Evolutionary conservation across 2,113 vertebrate species (phyloP), one percentile per base, ranked within the genome.

Genomic region (Chiloscyllium plagiosum): DNA sequence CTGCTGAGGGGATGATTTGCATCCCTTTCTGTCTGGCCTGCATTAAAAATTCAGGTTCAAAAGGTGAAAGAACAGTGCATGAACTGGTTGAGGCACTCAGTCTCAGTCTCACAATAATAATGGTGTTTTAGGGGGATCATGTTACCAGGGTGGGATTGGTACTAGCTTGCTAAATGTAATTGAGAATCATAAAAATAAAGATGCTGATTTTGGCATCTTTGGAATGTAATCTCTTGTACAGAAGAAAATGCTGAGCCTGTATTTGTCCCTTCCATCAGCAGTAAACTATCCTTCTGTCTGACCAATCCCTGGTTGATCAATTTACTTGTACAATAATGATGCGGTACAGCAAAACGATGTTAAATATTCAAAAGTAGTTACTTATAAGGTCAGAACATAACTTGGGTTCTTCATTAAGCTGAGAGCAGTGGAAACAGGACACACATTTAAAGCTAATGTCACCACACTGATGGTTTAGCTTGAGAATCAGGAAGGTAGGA

Each of bases 151-250:
- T 56, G 52, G 26, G 52, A 19, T n/a, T 56, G 87, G 3, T 1
- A 56, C 52, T 90, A 33, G 29, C 4, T 17, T 90, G 87, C 87
- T 90, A 17, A 29, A 90, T n/a, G 3, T 65, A 33, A 61, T 33
- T 26, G 52, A n/a, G 52, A 90, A 90, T 33, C 87, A 33, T 90
- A 61, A 90, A 90, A 90, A 52, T 90, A 90, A n/a, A n/a, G 50
- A 61, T 90, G 87, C 87, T 33, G 87, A 56, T 89, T 29, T 89
- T 89, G 86, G 24, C 86, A 89, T 56, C 86, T 89, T 52, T 89
- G 86, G 86, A 56, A 56, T 33, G 24, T 29, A 56, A 89, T 26
- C 26, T 52, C 47, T 89, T 29, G 50, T 89, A 56, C 2, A 50
- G 22, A 29, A 8, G 24, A 56, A 52, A 87, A 50, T 29, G 83